Percentiles rank a stretch among this genome's conserved stretches.
phyloP scores from a whole-genome alignment of 2,113 vertebrate species.

The Pogonocichla stellata region DNA sequence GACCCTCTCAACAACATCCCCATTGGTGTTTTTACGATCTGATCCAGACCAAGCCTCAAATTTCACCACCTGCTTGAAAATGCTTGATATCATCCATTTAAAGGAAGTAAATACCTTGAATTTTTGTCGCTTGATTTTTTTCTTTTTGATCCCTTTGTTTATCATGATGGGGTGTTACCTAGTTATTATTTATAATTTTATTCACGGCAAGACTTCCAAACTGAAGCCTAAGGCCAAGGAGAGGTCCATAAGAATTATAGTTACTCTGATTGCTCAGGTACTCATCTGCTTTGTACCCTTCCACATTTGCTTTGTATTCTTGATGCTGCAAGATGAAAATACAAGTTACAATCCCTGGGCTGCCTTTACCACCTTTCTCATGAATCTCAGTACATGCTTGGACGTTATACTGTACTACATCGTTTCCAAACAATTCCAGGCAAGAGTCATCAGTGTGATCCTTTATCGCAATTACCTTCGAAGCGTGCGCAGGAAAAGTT shows the following conservation, averaged over 20 bases:
- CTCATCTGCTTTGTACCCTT: slow-evolving; percentile 93
- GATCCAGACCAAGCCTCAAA: slow-evolving; percentile 82
- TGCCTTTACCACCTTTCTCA: slow-evolving; percentile 90
- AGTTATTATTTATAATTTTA: slow-evolving; percentile 88
- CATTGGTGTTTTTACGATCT: slow-evolving; percentile 78
- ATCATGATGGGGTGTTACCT: slow-evolving; percentile 93
- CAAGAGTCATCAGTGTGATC: slow-evolving; percentile 93
- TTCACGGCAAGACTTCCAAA: slow-evolving; percentile 87
- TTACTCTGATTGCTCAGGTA: slow-evolving; percentile 89
- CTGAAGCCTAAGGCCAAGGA: slow-evolving; percentile 94
- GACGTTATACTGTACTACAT: slow-evolving; percentile 97
- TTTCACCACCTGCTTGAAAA: slow-evolving; percentile 88
- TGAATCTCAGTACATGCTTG: slow-evolving; percentile 93
- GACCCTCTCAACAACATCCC: slow-evolving; percentile 82
- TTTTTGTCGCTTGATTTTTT: slow-evolving; percentile 85
- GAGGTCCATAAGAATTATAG: slow-evolving; percentile 93
- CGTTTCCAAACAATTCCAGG: slow-evolving; percentile 97
- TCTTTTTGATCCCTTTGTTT: slow-evolving; percentile 88
- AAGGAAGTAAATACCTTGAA: slow-evolving; percentile 80
- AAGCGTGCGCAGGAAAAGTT: slow-evolving; percentile 90
- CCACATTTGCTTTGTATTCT: slow-evolving; percentile 85
- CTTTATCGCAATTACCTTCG: slow-evolving; percentile 94
- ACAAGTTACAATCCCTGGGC: slow-evolving; percentile 81
- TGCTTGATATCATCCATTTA: slow-evolving; percentile 87
- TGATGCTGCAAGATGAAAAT: slow-evolving; percentile 70